phyloP scores from a whole-genome alignment of 2,113 vertebrate species.

The Puffinus mauretanicus region DNA sequence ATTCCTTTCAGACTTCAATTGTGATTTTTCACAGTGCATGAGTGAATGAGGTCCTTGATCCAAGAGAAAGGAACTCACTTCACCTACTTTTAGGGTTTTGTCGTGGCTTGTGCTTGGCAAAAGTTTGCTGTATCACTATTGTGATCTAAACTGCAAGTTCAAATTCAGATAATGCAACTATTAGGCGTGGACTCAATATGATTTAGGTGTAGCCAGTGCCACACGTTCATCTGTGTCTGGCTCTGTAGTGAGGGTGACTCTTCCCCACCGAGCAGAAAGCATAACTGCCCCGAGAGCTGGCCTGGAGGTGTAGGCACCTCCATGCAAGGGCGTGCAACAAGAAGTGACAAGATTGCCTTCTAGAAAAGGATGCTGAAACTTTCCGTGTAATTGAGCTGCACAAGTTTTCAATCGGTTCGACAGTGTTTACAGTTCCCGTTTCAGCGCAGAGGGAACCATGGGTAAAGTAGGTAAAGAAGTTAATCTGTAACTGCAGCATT shows the following conservation, averaged over 20 bases:
- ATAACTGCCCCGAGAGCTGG: background rate
- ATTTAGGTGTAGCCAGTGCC: background rate
- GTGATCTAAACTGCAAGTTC: background rate
- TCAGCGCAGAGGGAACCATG: background rate
- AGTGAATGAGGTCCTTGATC: background rate
- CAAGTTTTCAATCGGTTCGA: background rate
- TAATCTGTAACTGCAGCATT: conserved; percentile 61
- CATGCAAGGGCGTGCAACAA: background rate
- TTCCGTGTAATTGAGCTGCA: background rate
- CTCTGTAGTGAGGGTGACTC: background rate
- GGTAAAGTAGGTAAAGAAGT: background rate
- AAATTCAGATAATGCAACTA: background rate
- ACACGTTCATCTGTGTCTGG: background rate
- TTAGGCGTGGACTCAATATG: rapidly evolving
- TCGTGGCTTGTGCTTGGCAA: background rate
- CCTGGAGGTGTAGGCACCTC: rapidly evolving
- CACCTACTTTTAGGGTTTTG: background rate
- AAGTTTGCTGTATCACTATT: background rate
- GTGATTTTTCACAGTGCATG: background rate
- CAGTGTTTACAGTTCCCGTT: background rate
- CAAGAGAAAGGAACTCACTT: background rate
- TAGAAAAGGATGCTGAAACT: background rate
- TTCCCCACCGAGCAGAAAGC: background rate
- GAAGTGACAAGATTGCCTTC: background rate
- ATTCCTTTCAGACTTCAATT: background rate